phyloP scores from a whole-genome alignment of 2,113 vertebrate genomes.

The Varanus komodoensis region DNA sequence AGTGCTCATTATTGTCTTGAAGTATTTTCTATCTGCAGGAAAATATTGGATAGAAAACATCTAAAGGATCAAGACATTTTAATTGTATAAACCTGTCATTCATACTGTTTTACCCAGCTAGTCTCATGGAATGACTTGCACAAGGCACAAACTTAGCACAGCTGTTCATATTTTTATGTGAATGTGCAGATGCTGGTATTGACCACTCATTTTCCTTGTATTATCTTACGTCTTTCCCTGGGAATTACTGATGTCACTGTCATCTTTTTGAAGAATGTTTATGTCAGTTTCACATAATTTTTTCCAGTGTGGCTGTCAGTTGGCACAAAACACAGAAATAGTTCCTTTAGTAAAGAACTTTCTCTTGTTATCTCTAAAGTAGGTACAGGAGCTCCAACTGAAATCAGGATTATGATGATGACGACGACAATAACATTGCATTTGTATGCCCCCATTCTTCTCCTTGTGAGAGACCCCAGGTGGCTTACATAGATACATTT shows the following conservation, averaged over 20 bases:
- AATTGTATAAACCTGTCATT: background rate
- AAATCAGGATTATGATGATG: too few species aligned
- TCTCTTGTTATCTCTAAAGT: too few species aligned
- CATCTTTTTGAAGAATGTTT: background rate
- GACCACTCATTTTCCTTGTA: background rate
- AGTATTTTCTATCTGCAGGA: background rate
- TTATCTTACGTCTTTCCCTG: background rate
- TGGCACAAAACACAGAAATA: background rate
- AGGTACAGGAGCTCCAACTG: too few species aligned
- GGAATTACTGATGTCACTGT: background rate
- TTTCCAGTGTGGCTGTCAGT: background rate
- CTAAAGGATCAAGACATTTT: background rate
- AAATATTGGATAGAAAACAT: background rate
- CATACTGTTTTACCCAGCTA: background rate
- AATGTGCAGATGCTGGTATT: background rate
- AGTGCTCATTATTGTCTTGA: background rate
- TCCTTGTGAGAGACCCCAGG: too few species aligned
- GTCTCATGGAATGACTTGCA: background rate
- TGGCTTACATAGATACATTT: too few species aligned
- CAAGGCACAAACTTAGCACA: background rate
- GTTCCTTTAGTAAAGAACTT: too few species aligned
- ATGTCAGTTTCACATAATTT: background rate
- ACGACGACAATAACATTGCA: too few species aligned
- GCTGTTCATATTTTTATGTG: background rate
- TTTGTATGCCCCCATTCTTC: too few species aligned